These are phyloP conservation scores for Lynx canadensis DNA, from an alignment of 2,113 vertebrate species.

Conservation along the genomic window DNA sequence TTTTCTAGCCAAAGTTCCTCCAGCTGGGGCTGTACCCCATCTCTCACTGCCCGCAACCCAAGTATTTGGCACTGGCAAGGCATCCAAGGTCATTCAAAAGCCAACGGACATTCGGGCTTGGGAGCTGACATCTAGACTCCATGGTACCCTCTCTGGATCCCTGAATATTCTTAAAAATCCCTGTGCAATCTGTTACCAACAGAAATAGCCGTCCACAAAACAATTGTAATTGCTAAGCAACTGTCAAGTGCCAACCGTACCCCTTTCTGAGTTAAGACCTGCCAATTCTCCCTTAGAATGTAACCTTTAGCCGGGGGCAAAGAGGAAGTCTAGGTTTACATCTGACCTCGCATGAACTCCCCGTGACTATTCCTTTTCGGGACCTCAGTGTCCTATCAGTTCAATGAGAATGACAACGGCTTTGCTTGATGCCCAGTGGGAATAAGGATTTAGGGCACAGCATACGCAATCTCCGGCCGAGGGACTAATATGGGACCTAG, in stretches of 20 bases:
- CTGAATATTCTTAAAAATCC: neutral
- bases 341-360: neutral
- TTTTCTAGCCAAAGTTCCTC: neutral
- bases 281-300: neutral
- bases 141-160: neutral
- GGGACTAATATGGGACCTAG: neutral
- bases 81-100: neutral
- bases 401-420: neutral
- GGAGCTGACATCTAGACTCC: neutral
- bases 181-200: neutral
- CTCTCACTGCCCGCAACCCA: no score
- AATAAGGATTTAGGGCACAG: neutral
- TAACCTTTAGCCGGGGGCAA: neutral
- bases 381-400: neutral
- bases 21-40: neutral
- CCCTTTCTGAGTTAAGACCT: constrained; percentile 7
- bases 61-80: neutral
- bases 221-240: neutral
- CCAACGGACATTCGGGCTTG: neutral
- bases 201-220: constrained; percentile 1
- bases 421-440: neutral
- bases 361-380: neutral
- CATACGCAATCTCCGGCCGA: neutral
- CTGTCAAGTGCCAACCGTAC: neutral
- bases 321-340: neutral